Evolutionary conservation across 2,113 vertebrate genomes (phyloP).

Genomic region (Centrocercus urophasianus): DNA sequence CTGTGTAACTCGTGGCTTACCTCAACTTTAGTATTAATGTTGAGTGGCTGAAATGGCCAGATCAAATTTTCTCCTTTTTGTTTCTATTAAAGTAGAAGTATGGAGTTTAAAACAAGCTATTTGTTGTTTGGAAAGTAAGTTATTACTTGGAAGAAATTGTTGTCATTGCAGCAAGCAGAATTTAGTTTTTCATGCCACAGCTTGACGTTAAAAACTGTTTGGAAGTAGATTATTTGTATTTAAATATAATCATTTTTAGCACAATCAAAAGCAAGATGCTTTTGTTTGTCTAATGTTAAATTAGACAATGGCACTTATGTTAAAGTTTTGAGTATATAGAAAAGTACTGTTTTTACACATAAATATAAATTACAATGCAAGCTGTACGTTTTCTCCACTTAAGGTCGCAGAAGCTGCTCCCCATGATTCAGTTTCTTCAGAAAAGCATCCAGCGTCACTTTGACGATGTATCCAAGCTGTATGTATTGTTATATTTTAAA

Average conservation of each 20-base stretch:
- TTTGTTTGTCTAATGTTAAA: background rate
- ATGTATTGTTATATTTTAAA: slow-evolving; percentile 50
- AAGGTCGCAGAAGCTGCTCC: slow-evolving; percentile 88
- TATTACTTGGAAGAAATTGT: background rate
- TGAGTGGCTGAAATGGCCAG: background rate
- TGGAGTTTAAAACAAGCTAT: background rate
- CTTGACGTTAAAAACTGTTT: background rate
- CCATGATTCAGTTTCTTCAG: slow-evolving; percentile 90
- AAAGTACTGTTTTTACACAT: background rate
- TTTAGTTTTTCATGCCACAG: background rate
- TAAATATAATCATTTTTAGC: background rate
- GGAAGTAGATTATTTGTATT: background rate
- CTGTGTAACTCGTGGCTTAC: background rate
- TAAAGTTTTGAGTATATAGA: background rate
- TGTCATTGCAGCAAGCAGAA: background rate
- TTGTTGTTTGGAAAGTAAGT: background rate
- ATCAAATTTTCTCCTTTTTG: background rate
- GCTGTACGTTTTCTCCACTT: background rate
- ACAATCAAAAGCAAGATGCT: background rate
- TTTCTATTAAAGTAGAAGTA: background rate
- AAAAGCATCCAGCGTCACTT: slow-evolving; percentile 90
- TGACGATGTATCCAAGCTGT: slow-evolving; percentile 93
- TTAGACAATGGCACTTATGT: background rate
- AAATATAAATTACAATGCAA: background rate
- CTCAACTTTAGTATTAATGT: background rate